Conservation (phyloP, 2,888 invertebrate species). For the Frankliniella fusca region DNA sequence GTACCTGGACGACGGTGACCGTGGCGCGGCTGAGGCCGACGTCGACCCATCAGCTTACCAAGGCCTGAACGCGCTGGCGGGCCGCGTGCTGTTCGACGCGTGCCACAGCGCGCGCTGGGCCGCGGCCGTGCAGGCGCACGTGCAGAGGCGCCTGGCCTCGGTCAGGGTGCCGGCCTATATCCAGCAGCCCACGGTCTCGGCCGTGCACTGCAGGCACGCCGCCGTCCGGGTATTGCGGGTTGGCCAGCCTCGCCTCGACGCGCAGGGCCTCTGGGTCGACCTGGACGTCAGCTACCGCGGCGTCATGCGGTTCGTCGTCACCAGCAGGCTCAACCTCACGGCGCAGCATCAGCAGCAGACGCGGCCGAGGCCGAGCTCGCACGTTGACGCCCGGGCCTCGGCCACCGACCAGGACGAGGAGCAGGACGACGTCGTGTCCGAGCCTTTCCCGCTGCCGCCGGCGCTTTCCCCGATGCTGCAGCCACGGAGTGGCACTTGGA, state of each 20-base stretch:
- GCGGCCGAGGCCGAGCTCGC: neutral
- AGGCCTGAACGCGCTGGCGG: neutral
- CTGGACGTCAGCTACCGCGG: conserved; percentile 7
- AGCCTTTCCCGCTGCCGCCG: neutral
- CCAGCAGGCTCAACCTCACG: neutral
- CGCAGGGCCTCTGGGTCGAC: conserved; percentile 8
- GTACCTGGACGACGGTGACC: neutral
- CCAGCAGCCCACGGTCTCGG: neutral
- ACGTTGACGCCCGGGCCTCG: too few relatives aligned
- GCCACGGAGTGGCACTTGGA: neutral
- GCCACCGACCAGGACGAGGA: too few relatives aligned
- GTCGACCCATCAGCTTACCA: neutral
- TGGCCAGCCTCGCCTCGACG: neutral
- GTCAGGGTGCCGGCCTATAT: neutral
- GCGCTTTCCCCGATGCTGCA: neutral
- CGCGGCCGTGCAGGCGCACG: neutral
- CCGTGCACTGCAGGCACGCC: neutral
- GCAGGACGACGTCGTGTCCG: neutral
- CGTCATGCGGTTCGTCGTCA: neutral
- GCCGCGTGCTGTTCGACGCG: neutral
- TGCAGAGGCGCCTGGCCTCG: neutral
- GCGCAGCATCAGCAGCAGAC: neutral
- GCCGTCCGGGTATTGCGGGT: neutral
- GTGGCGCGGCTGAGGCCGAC: neutral
- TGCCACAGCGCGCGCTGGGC: conserved; percentile 5